A percentile compares a stretch with the other conserved stretches of the same genome.
These are phyloP conservation scores for Nylanderia fulva DNA, from an alignment of 1,140 invertebrate species.

Conservation along the genomic window DNA sequence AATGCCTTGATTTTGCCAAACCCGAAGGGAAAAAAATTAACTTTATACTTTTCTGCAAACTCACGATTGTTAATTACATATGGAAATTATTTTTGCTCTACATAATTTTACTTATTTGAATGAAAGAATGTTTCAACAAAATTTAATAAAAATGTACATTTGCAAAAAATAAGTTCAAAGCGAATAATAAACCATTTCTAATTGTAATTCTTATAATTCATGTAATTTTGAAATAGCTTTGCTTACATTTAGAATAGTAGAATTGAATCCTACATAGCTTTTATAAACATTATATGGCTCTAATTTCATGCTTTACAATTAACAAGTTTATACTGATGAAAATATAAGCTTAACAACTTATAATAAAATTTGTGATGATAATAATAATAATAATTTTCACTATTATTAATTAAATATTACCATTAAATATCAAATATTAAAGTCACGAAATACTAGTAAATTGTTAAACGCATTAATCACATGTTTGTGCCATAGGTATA, in stretches of 20 bases:
- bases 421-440: background rate
- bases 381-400: background rate
- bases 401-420: constrained; percentile 7
- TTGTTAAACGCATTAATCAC: background rate
- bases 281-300: background rate
- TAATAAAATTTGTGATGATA: background rate
- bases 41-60: background rate
- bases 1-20: background rate
- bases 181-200: constrained; percentile 5
- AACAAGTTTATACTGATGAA: background rate
- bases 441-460: background rate
- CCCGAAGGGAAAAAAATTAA: background rate
- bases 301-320: background rate
- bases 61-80: constrained; percentile 10
- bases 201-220: too few species aligned
- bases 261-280: too few species aligned
- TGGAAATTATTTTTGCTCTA: constrained; percentile 7
- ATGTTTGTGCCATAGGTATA: background rate
- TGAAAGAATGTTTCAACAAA: background rate
- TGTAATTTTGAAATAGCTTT: background rate
- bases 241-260: too few species aligned
- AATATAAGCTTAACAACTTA: background rate
- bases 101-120: background rate
- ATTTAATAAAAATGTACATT: constrained; percentile 3
- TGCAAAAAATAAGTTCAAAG: background rate